These are phyloP conservation scores for Trialeurodes vaporariorum DNA, from an alignment of 1,140 invertebrate species.

Conservation along the genomic window DNA sequence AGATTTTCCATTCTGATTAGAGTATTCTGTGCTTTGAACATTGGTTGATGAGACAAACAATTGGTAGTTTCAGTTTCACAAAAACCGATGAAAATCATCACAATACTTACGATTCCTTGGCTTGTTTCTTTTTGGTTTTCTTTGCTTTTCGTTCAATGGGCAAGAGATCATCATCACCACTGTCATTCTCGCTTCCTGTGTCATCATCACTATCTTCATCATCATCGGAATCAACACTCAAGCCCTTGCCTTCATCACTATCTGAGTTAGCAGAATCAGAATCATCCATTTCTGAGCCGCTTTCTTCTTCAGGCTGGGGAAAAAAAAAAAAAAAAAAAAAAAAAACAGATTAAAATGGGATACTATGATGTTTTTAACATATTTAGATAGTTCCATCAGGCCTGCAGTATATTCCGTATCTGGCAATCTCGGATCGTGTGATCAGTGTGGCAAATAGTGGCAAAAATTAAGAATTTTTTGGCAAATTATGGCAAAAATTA, in stretches of 20 bases:
- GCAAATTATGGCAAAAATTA: background rate
- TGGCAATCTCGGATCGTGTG: background rate
- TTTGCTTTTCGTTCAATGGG: slow-evolving; percentile 79
- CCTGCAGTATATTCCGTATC: too few species aligned
- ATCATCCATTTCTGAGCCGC: slow-evolving; percentile 18
- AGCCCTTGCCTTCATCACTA: slow-evolving; percentile 29
- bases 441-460: background rate
- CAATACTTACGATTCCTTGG: slow-evolving; percentile 46
- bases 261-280: slow-evolving; percentile 20
- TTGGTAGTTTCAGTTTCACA: too few species aligned
- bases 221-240: slow-evolving; percentile 22
- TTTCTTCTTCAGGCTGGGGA: slow-evolving; percentile 14
- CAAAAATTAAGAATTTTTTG: background rate
- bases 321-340: background rate
- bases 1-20: too few species aligned
- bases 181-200: slow-evolving; percentile 41
- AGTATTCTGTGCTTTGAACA: too few species aligned
- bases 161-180: slow-evolving; percentile 52
- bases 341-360: background rate
- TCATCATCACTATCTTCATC: slow-evolving; percentile 30
- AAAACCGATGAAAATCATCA: too few species aligned
- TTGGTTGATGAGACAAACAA: slow-evolving; percentile 2
- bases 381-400: too few species aligned
- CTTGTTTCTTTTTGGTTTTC: slow-evolving; percentile 62
- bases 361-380: background rate